Conservation (phyloP, 1,140 invertebrate genomes). For the Drosophila erecta region DNA sequence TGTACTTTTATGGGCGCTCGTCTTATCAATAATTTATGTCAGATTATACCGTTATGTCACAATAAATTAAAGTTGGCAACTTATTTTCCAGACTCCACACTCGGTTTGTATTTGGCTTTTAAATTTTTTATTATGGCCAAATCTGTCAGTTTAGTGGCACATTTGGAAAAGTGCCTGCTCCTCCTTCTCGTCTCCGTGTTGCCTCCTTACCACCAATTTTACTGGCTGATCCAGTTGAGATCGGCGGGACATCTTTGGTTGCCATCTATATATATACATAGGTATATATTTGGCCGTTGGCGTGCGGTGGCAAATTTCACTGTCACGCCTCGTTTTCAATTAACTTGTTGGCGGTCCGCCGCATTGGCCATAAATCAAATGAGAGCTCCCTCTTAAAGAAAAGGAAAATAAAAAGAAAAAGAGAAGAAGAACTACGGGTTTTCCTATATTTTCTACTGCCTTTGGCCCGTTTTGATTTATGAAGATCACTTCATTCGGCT, state of each 20-base stretch:
- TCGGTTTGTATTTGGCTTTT: slow-evolving; percentile 58
- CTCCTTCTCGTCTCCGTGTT: no score
- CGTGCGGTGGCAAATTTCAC: slow-evolving; percentile 78
- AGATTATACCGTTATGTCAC: slow-evolving; percentile 84
- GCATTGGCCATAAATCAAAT: slow-evolving; percentile 73
- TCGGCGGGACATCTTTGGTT: slow-evolving; percentile 31
- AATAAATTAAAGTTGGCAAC: slow-evolving; percentile 84
- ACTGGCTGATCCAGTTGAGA: slow-evolving; percentile 35
- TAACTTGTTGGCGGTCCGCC: slow-evolving; percentile 74
- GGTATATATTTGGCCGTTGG: slow-evolving; percentile 24
- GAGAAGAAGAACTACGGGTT: no score
- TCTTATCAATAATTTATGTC: slow-evolving; percentile 84
- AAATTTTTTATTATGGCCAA: slow-evolving; percentile 80
- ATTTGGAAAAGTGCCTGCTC: slow-evolving; percentile 70
- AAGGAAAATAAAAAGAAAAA: no score
- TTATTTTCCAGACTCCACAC: slow-evolving; percentile 76
- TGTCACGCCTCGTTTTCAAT: slow-evolving; percentile 80
- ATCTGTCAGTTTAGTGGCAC: slow-evolving; percentile 81
- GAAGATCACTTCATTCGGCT: slow-evolving; percentile 74
- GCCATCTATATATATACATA: not conserved
- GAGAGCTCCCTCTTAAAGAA: slow-evolving; percentile 12
- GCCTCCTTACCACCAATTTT: not conserved
- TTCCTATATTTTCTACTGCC: not conserved
- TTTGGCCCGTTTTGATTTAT: slow-evolving; percentile 61
- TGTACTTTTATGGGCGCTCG: slow-evolving; percentile 81